Conservation (phyloP, 1,140 invertebrate genomes). For the Magallana gigas region DNA sequence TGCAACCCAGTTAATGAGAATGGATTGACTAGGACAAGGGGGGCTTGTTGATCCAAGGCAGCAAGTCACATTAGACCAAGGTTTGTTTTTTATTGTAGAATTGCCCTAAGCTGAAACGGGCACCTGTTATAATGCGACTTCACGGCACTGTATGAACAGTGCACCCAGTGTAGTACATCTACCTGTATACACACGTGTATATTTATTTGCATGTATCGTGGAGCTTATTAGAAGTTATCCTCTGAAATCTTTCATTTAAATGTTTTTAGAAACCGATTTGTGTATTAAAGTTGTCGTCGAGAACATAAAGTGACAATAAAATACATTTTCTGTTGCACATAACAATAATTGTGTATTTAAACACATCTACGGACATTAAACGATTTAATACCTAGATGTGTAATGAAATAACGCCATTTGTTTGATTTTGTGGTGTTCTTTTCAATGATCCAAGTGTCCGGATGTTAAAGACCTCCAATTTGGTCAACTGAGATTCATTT, state of each 20-base stretch:
- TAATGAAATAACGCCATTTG: background rate
- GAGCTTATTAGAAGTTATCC: too few relatives aligned
- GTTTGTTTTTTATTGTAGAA: constrained; percentile 1
- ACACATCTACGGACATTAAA: too few relatives aligned
- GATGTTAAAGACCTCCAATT: background rate
- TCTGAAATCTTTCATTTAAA: too few relatives aligned
- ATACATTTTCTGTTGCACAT: too few relatives aligned
- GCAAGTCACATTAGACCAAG: constrained; percentile 7
- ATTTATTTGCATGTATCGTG: background rate
- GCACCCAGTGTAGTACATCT: background rate
- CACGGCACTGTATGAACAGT: too few relatives aligned
- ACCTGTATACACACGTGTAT: constrained; percentile 15
- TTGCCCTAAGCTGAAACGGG: background rate
- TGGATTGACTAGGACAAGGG: constrained; percentile 29
- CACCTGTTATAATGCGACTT: background rate
- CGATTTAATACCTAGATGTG: too few relatives aligned
- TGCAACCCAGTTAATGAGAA: constrained; percentile 16
- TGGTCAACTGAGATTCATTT: constrained; percentile 23
- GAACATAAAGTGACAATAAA: too few relatives aligned
- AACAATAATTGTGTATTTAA: too few relatives aligned
- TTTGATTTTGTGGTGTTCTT: background rate
- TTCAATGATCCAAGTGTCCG: background rate
- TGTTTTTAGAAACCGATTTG: too few relatives aligned
- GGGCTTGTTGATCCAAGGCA: constrained; percentile 16
- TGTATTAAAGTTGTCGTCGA: too few relatives aligned